phyloP scores from a whole-genome alignment of 2,888 invertebrate species.

The Alcis repandata region DNA sequence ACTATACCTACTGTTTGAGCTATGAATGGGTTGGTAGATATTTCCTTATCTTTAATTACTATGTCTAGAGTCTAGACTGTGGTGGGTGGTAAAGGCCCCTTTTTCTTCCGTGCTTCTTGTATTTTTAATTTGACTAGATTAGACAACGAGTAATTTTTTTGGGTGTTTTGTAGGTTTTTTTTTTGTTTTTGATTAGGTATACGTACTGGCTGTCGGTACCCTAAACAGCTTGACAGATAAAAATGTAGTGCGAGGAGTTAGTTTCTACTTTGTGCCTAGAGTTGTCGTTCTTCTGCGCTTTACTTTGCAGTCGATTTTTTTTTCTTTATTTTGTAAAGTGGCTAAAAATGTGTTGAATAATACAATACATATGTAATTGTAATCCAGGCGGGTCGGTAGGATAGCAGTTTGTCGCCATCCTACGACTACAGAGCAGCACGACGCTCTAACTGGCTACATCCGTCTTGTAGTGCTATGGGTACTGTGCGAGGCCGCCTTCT shows the following conservation, averaged over 20 bases:
- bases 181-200: no score
- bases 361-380: no score
- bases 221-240: no score
- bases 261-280: no score
- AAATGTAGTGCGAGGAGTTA: no score
- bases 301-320: no score
- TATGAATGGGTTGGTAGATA: not conserved
- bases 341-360: not conserved
- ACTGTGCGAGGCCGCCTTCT: conserved; percentile 62
- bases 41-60: not conserved
- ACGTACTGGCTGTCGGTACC: no score
- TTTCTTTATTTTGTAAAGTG: no score
- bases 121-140: not conserved
- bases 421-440: conserved; percentile 55
- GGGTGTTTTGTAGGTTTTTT: no score
- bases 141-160: no score
- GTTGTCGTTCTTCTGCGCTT: no score
- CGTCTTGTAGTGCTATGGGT: conserved; percentile 60
- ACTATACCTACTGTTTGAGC: conserved; percentile 3
- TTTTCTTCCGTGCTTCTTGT: not conserved
- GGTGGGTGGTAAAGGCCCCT: not conserved
- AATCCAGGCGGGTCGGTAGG: not conserved
- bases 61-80: conserved; percentile 4
- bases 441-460: conserved; percentile 74
- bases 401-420: not conserved